A percentile compares a stretch with the other conserved stretches of the same genome.
Evolutionary conservation across 2,113 vertebrate species (phyloP).

Genomic region (Kryptolebias marmoratus): DNA sequence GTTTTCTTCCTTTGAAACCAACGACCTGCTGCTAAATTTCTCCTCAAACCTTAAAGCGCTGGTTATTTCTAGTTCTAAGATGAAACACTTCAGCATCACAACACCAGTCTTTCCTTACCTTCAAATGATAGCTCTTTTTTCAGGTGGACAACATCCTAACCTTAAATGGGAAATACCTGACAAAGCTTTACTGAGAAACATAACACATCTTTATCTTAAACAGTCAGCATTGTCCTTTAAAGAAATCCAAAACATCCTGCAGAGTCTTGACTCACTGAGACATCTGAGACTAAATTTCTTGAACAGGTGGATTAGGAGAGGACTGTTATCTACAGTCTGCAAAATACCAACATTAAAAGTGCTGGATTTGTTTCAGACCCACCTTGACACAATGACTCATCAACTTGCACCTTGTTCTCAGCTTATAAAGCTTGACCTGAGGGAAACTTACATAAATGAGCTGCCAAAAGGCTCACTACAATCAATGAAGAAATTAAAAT

Average conservation of each 20-base stretch:
- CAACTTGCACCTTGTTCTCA: conserved; percentile 19
- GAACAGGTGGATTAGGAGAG: background rate
- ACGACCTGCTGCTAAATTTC: conserved; percentile 12
- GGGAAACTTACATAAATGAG: accelerated
- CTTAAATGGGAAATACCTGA: conserved; percentile 34
- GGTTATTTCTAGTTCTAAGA: background rate
- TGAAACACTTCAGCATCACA: conserved; percentile 43
- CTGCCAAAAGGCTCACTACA: background rate
- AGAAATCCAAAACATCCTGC: background rate
- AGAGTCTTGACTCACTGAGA: conserved; percentile 14
- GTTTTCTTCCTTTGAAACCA: conserved; percentile 16
- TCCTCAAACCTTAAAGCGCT: conserved; percentile 4
- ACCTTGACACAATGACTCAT: accelerated
- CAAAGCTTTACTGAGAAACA: conserved; percentile 25
- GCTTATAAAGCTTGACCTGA: conserved; percentile 10
- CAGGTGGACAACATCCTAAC: accelerated
- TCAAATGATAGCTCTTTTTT: background rate
- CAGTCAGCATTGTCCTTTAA: background rate
- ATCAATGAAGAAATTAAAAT: conserved; percentile 1
- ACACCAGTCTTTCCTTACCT: conserved; percentile 36
- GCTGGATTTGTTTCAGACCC: background rate
- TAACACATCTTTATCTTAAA: conserved; percentile 11
- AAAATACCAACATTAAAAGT: conserved; percentile 3
- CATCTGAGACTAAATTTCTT: conserved; percentile 16
- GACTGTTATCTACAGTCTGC: conserved; percentile 24